Base-by-base conservation (phyloP, 2,113 vertebrate species). In the Dipodomys spectabilis region DNA sequence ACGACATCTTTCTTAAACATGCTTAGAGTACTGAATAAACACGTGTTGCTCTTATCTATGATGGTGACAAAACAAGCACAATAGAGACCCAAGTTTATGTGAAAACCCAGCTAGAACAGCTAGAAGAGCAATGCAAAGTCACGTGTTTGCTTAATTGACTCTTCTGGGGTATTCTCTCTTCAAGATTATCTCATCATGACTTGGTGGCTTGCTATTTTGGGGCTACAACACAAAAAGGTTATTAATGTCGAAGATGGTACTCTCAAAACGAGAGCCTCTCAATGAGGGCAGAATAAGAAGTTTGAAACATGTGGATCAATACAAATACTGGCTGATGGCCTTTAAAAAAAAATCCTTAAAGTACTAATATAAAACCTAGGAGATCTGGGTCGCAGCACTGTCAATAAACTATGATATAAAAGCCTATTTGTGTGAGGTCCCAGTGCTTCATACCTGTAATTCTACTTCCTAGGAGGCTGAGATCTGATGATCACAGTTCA, bases 301-400 rank as follows among this genome's bases (percentile, higher is more conserved):
- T 44, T 22, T 53, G 65, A 84, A 64, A 81, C 10, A 39, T 39
- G 22, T 18, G 18, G 11, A 22, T 28, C 15, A 75, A 20, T 30
- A 73, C 4, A 85, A 80, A 65, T 5, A 35, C 1, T 45, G 1
- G 19, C 13, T 77, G 49, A 73, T 88, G 6, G 81, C 35, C 30
- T 7, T 57, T 69, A 92, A 86, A 62, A 7, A 62, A 62, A 7
- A 5, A 62, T 73, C 82, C 93, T 94, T 82, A 93, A 92, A 94
- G 57, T 22, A 74, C 71, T 65, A 53, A 65, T 78, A 53, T 53
- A 23, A 71, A 92, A 89, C 71, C 39, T 19, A 92, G 57, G 23
- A 35, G 25, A 7, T 74, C 62, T 94, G 80, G 44, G 30, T 67
- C 45, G 18, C 35, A 28, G 3, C 44, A 28, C 60, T 12, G 5